Base-by-base conservation (phyloP, 2,888 invertebrate species). In the Archips crataeganus region DNA sequence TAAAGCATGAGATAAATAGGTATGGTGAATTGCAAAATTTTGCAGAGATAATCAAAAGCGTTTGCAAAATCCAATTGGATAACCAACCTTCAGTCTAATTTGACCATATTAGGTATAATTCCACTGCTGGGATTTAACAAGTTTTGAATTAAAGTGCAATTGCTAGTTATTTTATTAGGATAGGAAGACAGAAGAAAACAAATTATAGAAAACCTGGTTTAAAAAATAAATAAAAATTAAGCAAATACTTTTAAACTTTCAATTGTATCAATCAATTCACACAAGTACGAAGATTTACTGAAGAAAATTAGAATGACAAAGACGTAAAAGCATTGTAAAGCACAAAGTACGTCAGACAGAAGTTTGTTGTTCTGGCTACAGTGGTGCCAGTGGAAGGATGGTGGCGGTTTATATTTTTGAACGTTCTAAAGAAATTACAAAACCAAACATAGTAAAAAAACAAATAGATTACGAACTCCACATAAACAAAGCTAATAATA, bases 401-500 rank as follows among this genome's bases (percentile, higher is more conserved):
- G 54, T 54, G 34, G 34, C 63, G 57, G 57, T 32, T 32, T 57
- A 23, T 57, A 32, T 32, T 57, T 57, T 32, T 32, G 57, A 3
- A 57, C 8, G 57, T 57, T 57, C 57, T 1, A 57, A 57, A 32
- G 10, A 57, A 57, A 57, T 11, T 57, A 57, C 57, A 32, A 32
- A 32, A 32, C 10, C 32, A 32, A 57, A 32, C 32, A 32, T 57
- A 11, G 10, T 57, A 11, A 57, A 10, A 5, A 62, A 9, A 23
- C n/a, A 47, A 64, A 64, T 3, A 34, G 34, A 32, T 49, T 5
- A 39, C 36, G 36, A 2, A 51, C 47, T 36, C 32, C 64, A 49
- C 63, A 72, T 39, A 69, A 68, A 73, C 63, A 59, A 59, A 32
- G 8, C 32, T 0, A 59, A 64, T 47, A 64, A 73, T 8, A 36